A percentile compares a stretch with the other conserved stretches of the same genome.
These are phyloP conservation scores for Pseudococcus longispinus DNA, from an alignment of 2,888 invertebrate species.

Conservation along the genomic window DNA sequence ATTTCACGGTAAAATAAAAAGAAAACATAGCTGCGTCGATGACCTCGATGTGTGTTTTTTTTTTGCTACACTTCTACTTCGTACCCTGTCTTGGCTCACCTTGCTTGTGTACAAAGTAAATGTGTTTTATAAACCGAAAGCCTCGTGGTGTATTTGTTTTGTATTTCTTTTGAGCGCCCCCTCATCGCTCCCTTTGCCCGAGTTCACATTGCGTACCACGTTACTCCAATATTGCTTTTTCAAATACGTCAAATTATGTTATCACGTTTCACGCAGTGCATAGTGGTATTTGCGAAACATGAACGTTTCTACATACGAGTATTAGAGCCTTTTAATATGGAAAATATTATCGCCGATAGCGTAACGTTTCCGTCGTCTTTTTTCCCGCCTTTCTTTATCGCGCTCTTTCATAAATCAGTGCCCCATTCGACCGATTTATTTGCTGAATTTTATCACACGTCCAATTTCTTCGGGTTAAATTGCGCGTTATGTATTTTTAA, in stretches of 20 bases:
- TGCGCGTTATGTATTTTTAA: not conserved
- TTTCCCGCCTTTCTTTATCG: not conserved
- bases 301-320: not conserved
- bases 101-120: not conserved
- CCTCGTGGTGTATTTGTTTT: not conserved
- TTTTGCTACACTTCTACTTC: not conserved
- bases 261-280: not conserved
- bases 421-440: not conserved
- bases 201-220: not conserved
- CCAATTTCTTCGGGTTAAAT: not conserved
- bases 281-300: not conserved
- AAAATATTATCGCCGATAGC: not conserved
- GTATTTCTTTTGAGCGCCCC: not conserved
- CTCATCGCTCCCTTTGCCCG: not conserved
- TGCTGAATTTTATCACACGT: constrained; percentile 5
- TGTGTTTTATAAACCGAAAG: not conserved
- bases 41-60: not conserved
- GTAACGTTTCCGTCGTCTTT: not conserved
- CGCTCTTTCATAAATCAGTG: not conserved
- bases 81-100: not conserved
- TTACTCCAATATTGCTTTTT: not conserved
- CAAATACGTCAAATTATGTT: not conserved
- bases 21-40: not conserved
- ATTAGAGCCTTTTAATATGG: not conserved
- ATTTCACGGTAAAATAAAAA: not conserved